These are phyloP conservation scores for Cladopsammia gracilis DNA, from an alignment of 64 coral and sea anemone species.

Conservation along the genomic window DNA sequence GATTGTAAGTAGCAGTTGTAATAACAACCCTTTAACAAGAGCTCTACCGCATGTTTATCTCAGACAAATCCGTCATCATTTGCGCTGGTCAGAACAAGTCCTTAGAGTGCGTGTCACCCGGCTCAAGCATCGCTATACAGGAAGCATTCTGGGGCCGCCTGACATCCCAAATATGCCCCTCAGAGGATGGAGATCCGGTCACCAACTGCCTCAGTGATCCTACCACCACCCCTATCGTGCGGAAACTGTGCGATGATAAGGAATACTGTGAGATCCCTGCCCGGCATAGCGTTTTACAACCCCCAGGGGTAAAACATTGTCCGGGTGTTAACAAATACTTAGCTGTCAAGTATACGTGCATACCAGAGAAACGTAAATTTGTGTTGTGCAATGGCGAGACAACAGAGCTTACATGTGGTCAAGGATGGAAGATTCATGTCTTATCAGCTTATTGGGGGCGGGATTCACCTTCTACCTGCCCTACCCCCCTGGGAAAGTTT, in stretches of 20 bases:
- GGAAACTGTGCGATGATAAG: slow-evolving; percentile 88
- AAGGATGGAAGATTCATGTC: slow-evolving; percentile 88
- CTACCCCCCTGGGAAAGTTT: slow-evolving; percentile 74
- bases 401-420: slow-evolving; percentile 75
- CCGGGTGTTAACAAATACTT: slow-evolving; percentile 95
- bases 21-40: too few species aligned
- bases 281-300: slow-evolving; percentile 82
- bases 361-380: slow-evolving; percentile 83
- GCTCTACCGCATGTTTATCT: neutral
- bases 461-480: slow-evolving; percentile 81
- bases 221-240: slow-evolving; percentile 61
- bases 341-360: slow-evolving; percentile 83
- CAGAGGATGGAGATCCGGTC: slow-evolving; percentile 86
- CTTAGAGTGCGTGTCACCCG: slow-evolving; percentile 91
- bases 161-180: slow-evolving; percentile 75
- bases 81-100: slow-evolving; percentile 96
- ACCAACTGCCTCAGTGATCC: slow-evolving; percentile 63
- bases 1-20: too few species aligned
- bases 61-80: slow-evolving; percentile 88
- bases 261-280: slow-evolving; percentile 86
- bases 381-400: slow-evolving; percentile 90
- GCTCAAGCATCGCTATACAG: slow-evolving; percentile 87
- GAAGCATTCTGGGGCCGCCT: slow-evolving; percentile 94
- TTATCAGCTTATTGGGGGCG: slow-evolving; percentile 85
- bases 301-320: slow-evolving; percentile 71